Conservation (phyloP, 2,888 invertebrate species). For the Euspilapteryx auroguttella region DNA sequence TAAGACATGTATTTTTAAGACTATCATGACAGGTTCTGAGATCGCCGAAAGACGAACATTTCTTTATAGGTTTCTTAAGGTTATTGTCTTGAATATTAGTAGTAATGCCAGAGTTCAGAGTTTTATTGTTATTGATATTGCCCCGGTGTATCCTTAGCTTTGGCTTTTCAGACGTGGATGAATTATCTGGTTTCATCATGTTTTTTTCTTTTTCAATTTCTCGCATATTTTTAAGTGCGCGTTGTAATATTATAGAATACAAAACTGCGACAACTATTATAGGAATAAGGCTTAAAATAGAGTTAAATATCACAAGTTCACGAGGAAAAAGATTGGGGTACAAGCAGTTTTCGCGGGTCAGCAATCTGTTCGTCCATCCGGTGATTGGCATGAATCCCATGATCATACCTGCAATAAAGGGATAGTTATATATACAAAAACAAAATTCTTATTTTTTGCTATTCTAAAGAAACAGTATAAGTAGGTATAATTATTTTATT, state of each 20-base stretch:
- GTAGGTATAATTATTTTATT: too few species aligned
- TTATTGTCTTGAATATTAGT: too few species aligned
- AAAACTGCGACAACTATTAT: constrained; percentile 38
- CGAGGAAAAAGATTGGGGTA: constrained; percentile 61
- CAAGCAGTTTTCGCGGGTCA: constrained; percentile 38
- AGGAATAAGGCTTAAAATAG: too few species aligned
- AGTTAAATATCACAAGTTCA: constrained; percentile 54
- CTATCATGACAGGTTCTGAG: too few species aligned
- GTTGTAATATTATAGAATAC: constrained; percentile 61
- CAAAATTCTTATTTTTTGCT: too few species aligned
- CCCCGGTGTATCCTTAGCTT: constrained; percentile 32
- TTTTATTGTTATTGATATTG: constrained; percentile 13
- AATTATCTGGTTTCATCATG: too few species aligned
- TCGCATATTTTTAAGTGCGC: constrained; percentile 52
- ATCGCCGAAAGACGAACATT: too few species aligned
- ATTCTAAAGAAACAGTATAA: too few species aligned
- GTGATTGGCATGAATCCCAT: constrained; percentile 64
- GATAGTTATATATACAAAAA: constrained; percentile 2
- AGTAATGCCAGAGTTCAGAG: too few species aligned
- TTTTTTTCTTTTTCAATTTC: too few species aligned
- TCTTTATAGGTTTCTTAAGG: too few species aligned
- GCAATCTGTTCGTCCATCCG: constrained; percentile 52
- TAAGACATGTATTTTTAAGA: too few species aligned
- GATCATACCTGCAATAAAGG: constrained; percentile 39
- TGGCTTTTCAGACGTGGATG: constrained; percentile 15